These are phyloP conservation scores for Hipparchia sbordonii DNA, from an alignment of 2,888 invertebrate species.

Conservation along the genomic window DNA sequence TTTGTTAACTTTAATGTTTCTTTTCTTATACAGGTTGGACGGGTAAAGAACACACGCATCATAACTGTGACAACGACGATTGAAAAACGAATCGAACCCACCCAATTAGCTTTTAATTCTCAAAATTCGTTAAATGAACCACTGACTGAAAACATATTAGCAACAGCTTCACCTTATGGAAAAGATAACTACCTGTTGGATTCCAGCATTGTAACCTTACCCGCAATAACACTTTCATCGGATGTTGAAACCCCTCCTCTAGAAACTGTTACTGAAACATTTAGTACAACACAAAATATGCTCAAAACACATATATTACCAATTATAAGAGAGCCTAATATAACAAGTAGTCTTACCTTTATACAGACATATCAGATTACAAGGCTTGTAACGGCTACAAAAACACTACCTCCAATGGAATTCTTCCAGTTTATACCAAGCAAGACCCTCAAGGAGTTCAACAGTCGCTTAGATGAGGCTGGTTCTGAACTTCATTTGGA, in stretches of 20 bases:
- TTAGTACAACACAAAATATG: conserved; percentile 94
- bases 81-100: conserved; percentile 88
- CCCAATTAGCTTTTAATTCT: conserved; percentile 71
- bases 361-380: conserved; percentile 95
- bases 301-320: conserved; percentile 95
- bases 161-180: conserved; percentile 89
- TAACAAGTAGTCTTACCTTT: conserved; percentile 90
- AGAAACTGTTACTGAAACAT: conserved; percentile 94
- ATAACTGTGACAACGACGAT: conserved; percentile 94
- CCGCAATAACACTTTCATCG: conserved; percentile 88
- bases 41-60: conserved; percentile 92
- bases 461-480: conserved; percentile 93
- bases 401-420: conserved; percentile 94
- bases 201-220: conserved; percentile 92
- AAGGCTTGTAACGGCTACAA: conserved; percentile 93
- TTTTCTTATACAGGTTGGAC: conserved; percentile 87
- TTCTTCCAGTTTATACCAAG: conserved; percentile 93
- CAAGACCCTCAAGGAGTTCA: conserved; percentile 93
- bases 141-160: conserved; percentile 93
- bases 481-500: conserved; percentile 94
- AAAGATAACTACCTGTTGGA: conserved; percentile 86
- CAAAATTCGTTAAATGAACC: conserved; percentile 88
- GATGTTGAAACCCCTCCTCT: conserved; percentile 93
- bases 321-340: conserved; percentile 87
- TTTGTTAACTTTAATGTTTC: not conserved